phyloP scores from a whole-genome alignment of 2,113 vertebrate genomes.

The Rhabdomys dilectus region DNA sequence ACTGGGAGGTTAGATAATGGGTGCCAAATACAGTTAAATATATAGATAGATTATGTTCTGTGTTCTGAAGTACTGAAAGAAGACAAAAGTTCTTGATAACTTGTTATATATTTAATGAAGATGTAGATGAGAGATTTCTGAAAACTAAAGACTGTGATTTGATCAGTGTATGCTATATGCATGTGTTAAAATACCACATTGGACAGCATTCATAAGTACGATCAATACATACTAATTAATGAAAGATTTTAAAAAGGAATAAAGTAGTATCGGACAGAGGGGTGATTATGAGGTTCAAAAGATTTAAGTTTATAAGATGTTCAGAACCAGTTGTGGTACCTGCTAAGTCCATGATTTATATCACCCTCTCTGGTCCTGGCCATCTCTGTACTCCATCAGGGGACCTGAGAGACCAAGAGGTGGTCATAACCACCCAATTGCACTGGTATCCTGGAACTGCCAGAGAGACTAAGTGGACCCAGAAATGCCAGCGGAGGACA shows the following conservation, averaged over 20 bases:
- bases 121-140: background rate
- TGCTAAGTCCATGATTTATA: background rate
- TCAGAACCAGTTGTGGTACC: background rate
- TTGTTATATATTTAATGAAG: conserved; percentile 3
- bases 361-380: background rate
- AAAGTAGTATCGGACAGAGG: background rate
- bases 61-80: background rate
- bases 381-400: background rate
- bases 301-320: background rate
- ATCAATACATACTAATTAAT: background rate
- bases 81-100: background rate
- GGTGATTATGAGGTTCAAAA: background rate
- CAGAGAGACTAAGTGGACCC: background rate
- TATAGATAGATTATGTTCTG: background rate
- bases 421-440: accelerated
- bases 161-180: background rate
- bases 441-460: background rate
- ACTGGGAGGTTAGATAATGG: background rate
- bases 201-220: background rate
- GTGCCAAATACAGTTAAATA: background rate
- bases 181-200: background rate
- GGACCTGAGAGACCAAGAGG: background rate
- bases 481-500: background rate
- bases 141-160: conserved; percentile 11
- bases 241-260: background rate